Percentiles rank a stretch among this genome's conserved stretches.
phyloP scores from a whole-genome alignment of 2,113 vertebrate species.

The Pelmatolapia mariae region DNA sequence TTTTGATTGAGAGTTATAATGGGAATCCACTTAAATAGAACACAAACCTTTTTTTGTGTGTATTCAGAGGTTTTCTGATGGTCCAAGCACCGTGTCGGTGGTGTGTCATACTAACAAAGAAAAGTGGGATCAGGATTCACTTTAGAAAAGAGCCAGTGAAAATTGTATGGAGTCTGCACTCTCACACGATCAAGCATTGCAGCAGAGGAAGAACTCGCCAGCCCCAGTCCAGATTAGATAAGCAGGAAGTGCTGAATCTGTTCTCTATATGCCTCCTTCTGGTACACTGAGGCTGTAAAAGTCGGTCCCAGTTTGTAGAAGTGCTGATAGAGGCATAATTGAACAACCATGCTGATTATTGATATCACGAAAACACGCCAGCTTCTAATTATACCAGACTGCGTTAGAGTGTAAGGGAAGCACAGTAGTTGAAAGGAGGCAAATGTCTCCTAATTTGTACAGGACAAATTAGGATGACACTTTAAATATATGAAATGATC shows the following conservation, averaged over 20 bases:
- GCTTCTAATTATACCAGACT: slow-evolving; percentile 61
- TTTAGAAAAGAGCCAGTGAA: background rate
- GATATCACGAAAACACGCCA: slow-evolving; percentile 63
- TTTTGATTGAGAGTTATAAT: background rate
- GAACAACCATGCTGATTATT: slow-evolving; percentile 68
- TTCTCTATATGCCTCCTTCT: slow-evolving; percentile 50
- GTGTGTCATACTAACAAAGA: background rate
- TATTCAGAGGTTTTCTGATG: background rate
- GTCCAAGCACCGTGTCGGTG: background rate
- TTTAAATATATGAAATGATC: background rate
- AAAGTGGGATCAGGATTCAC: background rate
- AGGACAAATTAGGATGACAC: background rate
- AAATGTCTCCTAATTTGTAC: background rate
- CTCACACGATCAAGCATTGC: slow-evolving; percentile 15
- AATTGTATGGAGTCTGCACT: slow-evolving; percentile 16
- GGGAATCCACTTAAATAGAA: background rate
- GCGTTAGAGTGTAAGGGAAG: slow-evolving; percentile 14
- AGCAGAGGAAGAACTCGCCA: slow-evolving; percentile 36
- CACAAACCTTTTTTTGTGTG: background rate
- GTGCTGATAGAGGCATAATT: slow-evolving; percentile 70
- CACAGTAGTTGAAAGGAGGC: background rate
- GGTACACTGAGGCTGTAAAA: slow-evolving; percentile 58
- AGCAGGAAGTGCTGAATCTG: slow-evolving; percentile 73
- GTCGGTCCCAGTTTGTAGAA: slow-evolving; percentile 50
- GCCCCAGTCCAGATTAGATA: slow-evolving; percentile 70